Evolutionary conservation across 2,888 invertebrate genomes (phyloP).

Genomic region (Mimas tiliae): DNA sequence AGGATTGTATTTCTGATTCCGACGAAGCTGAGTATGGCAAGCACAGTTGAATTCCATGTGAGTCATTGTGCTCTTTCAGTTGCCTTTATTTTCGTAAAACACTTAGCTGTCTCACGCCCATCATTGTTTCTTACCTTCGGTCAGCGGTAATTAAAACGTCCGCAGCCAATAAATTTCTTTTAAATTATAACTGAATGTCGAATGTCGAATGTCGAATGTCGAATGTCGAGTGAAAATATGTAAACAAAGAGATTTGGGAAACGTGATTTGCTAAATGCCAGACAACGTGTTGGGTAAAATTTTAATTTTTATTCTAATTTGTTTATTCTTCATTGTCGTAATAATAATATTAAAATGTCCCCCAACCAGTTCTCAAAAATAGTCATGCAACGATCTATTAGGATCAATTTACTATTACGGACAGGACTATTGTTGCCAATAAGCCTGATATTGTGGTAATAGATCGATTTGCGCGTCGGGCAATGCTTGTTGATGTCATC

Average conservation of each 20-base stretch:
- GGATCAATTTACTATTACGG: too few species aligned
- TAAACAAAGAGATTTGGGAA: background rate
- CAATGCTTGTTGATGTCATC: too few species aligned
- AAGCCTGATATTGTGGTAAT: too few species aligned
- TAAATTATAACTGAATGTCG: constrained; percentile 25
- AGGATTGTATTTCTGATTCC: constrained; percentile 85
- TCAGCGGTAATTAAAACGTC: constrained; percentile 47
- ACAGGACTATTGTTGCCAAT: too few species aligned
- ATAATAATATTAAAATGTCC: too few species aligned
- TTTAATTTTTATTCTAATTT: background rate
- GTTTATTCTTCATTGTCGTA: background rate
- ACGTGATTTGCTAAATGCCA: background rate
- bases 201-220: background rate
- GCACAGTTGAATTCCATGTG: constrained; percentile 82
- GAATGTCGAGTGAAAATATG: background rate
- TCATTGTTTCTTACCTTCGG: constrained; percentile 72
- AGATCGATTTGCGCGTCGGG: too few species aligned
- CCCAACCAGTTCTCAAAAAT: too few species aligned
- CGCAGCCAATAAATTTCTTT: constrained; percentile 32
- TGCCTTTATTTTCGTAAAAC: constrained; percentile 83
- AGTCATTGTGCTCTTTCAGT: constrained; percentile 84
- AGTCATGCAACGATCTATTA: too few species aligned
- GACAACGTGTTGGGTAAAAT: background rate
- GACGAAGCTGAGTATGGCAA: constrained; percentile 80
- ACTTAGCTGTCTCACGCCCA: constrained; percentile 74